A percentile compares a stretch with the other conserved stretches of the same genome.
These are phyloP conservation scores for Cheilosia soror DNA, from an alignment of 2,888 invertebrate species.

Conservation along the genomic window DNA sequence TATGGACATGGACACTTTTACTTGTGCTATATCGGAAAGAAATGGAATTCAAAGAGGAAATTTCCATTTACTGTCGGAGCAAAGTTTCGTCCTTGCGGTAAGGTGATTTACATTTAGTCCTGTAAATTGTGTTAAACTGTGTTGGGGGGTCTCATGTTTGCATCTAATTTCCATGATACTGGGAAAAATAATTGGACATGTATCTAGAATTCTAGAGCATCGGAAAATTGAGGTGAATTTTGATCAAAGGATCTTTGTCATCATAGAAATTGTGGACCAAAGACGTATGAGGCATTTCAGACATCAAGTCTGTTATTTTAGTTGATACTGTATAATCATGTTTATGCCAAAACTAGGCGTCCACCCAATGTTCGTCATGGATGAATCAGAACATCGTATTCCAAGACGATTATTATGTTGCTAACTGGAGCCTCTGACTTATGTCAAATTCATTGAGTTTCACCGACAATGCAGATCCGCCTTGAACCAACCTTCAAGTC, in stretches of 20 bases:
- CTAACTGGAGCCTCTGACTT: too few species aligned
- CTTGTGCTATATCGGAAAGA: slow-evolving; percentile 42
- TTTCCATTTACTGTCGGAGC: slow-evolving; percentile 49
- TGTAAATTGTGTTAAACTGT: slow-evolving; percentile 53
- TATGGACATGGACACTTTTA: not conserved
- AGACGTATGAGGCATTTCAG: not conserved
- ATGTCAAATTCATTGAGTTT: too few species aligned
- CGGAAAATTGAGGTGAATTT: not conserved
- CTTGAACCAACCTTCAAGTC: too few species aligned
- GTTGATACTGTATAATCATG: too few species aligned
- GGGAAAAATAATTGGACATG: slow-evolving; percentile 4
- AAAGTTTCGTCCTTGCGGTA: slow-evolving; percentile 15
- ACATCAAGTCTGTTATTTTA: too few species aligned
- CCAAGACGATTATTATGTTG: too few species aligned
- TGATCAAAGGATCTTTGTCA: not conserved
- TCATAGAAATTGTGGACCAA: not conserved
- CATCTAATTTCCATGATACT: slow-evolving; percentile 57
- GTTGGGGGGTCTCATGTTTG: slow-evolving; percentile 37
- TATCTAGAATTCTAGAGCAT: not conserved
- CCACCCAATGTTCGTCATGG: too few species aligned
- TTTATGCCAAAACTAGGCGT: too few species aligned
- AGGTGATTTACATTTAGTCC: slow-evolving; percentile 48
- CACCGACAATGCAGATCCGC: too few species aligned
- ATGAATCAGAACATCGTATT: too few species aligned
- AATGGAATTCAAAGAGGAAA: slow-evolving; percentile 61